A percentile compares a stretch with the other conserved stretches of the same genome.
These are phyloP conservation scores for Leptinotarsa juncta DNA, from an alignment of 2,888 invertebrate genomes.

Conservation along the genomic window DNA sequence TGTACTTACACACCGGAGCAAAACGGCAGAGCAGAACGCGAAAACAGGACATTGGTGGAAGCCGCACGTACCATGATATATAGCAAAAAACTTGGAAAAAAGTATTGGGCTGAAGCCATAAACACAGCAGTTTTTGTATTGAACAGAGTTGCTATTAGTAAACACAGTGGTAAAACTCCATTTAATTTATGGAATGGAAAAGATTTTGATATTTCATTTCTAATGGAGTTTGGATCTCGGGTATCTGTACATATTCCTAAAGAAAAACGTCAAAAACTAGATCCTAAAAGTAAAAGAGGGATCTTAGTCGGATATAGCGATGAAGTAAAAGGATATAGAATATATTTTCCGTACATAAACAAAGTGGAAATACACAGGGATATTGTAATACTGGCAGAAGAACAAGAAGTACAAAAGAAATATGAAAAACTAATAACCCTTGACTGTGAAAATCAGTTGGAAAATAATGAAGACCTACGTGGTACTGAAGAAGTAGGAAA, in stretches of 20 bases:
- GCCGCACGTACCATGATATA: conserved; percentile 18
- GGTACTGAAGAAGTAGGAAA: conserved; percentile 1
- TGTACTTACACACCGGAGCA: conserved; percentile 54
- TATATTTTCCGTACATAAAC: conserved; percentile 42
- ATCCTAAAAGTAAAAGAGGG: conserved; percentile 54
- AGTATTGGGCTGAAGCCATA: conserved; percentile 58
- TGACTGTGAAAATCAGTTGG: background rate
- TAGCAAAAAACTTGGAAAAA: conserved; percentile 25
- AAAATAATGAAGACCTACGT: conserved; percentile 18
- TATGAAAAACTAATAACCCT: no score
- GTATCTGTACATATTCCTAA: conserved; percentile 59
- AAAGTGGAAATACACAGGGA: conserved; percentile 41
- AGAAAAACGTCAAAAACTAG: conserved; percentile 55
- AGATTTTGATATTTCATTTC: conserved; percentile 54
- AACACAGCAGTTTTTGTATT: conserved; percentile 45
- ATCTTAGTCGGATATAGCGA: conserved; percentile 61
- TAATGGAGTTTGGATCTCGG: conserved; percentile 59
- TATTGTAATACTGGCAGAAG: conserved; percentile 37
- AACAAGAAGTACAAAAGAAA: background rate
- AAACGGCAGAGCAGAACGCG: conserved; percentile 54
- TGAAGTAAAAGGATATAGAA: conserved; percentile 41
- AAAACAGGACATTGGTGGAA: conserved; percentile 50
- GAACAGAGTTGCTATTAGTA: conserved; percentile 45
- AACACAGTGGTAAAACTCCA: conserved; percentile 49
- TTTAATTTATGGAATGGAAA: conserved; percentile 58